Evolutionary conservation across 2,797 vertebrate genomes (phyloP).

Genomic region (Carapus acus): DNA sequence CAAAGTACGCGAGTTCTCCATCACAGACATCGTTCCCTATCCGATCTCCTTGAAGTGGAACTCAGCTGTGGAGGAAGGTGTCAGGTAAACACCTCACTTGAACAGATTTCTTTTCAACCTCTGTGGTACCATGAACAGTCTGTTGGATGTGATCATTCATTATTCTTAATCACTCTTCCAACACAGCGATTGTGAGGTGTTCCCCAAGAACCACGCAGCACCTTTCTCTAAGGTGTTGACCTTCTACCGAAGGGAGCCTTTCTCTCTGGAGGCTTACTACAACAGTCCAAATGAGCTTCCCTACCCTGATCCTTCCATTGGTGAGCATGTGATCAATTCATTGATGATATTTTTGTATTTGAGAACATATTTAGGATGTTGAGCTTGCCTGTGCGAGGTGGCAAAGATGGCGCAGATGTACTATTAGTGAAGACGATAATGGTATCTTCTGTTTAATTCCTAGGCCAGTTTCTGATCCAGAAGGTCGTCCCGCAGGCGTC

Average conservation of each 20-base stretch:
- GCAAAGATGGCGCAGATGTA: not conserved
- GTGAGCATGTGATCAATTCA: slow-evolving; percentile 55
- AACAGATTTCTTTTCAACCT: not conserved
- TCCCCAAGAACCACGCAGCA: slow-evolving; percentile 88
- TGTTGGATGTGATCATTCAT: not conserved
- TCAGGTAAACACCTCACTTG: slow-evolving; percentile 70
- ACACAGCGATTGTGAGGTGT: slow-evolving; percentile 93
- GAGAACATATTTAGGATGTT: no score
- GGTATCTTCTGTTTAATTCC: not conserved
- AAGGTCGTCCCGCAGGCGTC: slow-evolving; percentile 92
- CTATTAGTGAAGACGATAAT: not conserved
- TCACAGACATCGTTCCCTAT: slow-evolving; percentile 87
- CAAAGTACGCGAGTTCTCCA: slow-evolving; percentile 98
- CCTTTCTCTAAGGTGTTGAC: slow-evolving; percentile 98
- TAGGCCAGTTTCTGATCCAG: slow-evolving; percentile 92
- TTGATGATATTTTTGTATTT: no score
- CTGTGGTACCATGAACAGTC: no score
- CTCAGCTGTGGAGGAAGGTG: slow-evolving; percentile 90
- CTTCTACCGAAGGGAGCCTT: slow-evolving; percentile 94
- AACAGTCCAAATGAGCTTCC: slow-evolving; percentile 83
- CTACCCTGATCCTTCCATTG: slow-evolving; percentile 90
- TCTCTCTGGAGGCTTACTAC: slow-evolving; percentile 93
- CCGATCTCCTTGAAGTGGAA: slow-evolving; percentile 95
- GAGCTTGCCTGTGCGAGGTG: no score
- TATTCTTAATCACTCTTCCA: slow-evolving; percentile 4